Base-by-base conservation (phyloP, 37 sponge, comb jelly and placozoan genomes). In the Eunapius fragilis region DNA sequence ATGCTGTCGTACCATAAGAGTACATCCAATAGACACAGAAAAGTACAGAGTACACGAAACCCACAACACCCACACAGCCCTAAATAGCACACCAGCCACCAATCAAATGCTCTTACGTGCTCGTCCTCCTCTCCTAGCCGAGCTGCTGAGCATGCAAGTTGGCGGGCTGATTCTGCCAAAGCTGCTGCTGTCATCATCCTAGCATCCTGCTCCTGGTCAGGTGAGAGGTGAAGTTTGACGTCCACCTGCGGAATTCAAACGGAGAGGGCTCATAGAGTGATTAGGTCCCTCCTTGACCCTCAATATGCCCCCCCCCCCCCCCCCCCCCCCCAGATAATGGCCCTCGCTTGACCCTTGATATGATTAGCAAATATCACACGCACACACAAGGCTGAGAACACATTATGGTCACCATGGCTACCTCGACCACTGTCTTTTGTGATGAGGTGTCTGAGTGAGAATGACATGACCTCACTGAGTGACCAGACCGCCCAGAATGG, bases 111-210 rank as follows among this genome's bases (percentile, higher is more conserved):
- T 2, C 81, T 34, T 48, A 87, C 87, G 19, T 82, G 78, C 58
- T 82, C 85, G 28, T 88, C 84, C 48, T 85, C 78, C 36, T 87
- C 82, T 0, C 78, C 90, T 38, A 90, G 87, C 67, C 76, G 77
- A 23, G 94, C 94, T 38, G 94, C 94, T 37, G 91, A 90, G 68
- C 91, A 87, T 14, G 94, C 94, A 28, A 94, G 86, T 70, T 94
- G 83, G 48, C 84, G 37, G 10, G 94, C 94, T 31, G 94, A 94
- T 74, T 94, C 94, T 2, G 94, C 94, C 36, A 94, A 70, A 0
- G 91, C 94, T 33, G 91, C 94, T 34, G 91, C 91, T 34, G 90
- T 90, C 36, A 77, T 72, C 7, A 48, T 47, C 50, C 77, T 87
- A 22, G 78, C 81, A 49, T 71, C 85, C 31, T 80, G 33, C 35